A percentile compares a stretch with the other conserved stretches of the same genome.
Evolutionary conservation across 2,113 vertebrate genomes (phyloP).

Genomic region (Campylomormyrus tamandua): DNA sequence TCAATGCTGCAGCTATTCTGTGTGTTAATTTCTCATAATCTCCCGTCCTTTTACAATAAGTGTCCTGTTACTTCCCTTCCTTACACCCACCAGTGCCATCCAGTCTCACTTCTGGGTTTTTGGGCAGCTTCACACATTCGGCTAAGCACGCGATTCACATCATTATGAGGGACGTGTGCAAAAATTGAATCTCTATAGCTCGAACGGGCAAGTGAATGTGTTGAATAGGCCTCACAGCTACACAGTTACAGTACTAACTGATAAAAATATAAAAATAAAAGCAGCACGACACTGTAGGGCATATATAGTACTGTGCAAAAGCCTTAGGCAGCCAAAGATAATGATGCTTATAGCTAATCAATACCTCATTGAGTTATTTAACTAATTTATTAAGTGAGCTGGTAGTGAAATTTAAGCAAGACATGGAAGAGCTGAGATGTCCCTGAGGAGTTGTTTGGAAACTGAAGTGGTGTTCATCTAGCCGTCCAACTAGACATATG

Average conservation of each 20-base stretch:
- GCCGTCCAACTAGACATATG: background rate
- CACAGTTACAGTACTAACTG: background rate
- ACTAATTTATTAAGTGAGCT: background rate
- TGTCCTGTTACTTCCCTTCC: background rate
- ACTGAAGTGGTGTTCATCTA: background rate
- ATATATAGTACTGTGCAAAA: background rate
- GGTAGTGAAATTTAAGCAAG: background rate
- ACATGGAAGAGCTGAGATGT: background rate
- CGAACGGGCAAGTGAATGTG: background rate
- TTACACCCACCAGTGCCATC: background rate
- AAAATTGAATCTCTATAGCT: background rate
- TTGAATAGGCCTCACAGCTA: background rate
- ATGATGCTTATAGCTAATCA: background rate
- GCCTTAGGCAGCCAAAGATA: background rate
- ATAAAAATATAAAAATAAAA: background rate
- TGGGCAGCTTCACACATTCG: background rate
- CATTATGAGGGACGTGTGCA: background rate
- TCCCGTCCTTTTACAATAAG: background rate
- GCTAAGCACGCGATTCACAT: background rate
- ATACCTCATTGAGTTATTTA: background rate
- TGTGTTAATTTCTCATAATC: background rate
- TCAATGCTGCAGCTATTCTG: background rate
- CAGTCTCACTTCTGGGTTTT: conserved; percentile 3
- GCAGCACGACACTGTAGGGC: background rate
- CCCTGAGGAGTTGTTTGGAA: background rate